Evolutionary conservation across 2,113 vertebrate genomes (phyloP), one percentile per base, ranked within the genome.

Genomic region (Lanius ludovicianus): DNA sequence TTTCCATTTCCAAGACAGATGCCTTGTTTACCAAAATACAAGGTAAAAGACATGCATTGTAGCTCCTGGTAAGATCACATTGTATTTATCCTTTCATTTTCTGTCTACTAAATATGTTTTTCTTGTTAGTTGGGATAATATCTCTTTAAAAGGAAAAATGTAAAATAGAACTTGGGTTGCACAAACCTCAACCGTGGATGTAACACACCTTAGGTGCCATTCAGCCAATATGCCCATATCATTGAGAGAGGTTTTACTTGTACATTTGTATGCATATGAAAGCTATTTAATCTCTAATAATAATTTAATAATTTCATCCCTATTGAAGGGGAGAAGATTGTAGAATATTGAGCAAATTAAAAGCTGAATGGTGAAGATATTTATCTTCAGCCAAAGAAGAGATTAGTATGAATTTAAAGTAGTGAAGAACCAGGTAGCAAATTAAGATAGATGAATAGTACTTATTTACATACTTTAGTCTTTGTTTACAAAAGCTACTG

Each of bases 301-400:
- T 55, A 0, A 69, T 60, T 83, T 68, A 33, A 68, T 74, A 39
- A 28, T 78, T 91, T 67, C 22, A 27, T 86, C 52, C 21, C 80
- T n/a, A 4, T 18, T 78, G 44, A 93, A 93, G 6, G 7, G 31
- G 21, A 81, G 27, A 84, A 77, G 44, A 59, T 33, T 28, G 21
- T 41, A 63, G 42, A 94, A 78, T 78, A 89, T 16, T 78, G 76
- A 64, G 31, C 41, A 94, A 76, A 92, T 92, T 81, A 91, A 84
- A 73, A 42, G 41, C 84, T 85, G 87, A 93, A 85, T 28, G 9
- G 59, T 60, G 31, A 94, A 69, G 89, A 69, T 85, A 62, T 42
- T 78, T 89, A 75, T 95, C 84, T 95, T 91, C 37, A 85, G 57
- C 56, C 19, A 33, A 76, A 65, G 25, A 81, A 82, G 8, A 79